These are phyloP conservation scores for Tetrao urogallus DNA, from an alignment of 2,113 vertebrate genomes.

Conservation along the genomic window DNA sequence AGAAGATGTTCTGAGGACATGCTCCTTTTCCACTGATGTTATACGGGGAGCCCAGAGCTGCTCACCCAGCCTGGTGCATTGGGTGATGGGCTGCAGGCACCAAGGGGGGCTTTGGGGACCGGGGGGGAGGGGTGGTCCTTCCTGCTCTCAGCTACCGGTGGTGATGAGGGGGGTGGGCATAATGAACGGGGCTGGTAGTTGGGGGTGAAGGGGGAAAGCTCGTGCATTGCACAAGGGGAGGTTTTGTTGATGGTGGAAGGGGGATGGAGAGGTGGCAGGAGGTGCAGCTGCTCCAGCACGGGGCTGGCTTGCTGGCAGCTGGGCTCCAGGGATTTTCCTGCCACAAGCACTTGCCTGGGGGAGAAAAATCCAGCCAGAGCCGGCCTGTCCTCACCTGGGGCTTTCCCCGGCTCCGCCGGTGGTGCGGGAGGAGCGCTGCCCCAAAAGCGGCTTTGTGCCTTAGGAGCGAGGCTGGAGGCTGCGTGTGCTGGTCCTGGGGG, in stretches of 20 bases:
- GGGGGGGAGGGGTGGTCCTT: no score
- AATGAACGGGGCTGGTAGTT: background rate
- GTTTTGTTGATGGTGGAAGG: background rate
- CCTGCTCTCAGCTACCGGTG: rapidly evolving
- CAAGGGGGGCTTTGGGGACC: background rate
- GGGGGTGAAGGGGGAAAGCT: background rate
- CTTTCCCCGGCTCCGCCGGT: background rate
- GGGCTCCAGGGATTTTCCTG: background rate
- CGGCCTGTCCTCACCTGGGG: background rate
- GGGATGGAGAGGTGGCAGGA: background rate
- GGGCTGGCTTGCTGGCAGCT: background rate
- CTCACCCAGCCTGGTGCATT: background rate
- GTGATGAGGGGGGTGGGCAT: background rate
- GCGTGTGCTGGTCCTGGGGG: background rate
- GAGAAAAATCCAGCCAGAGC: background rate
- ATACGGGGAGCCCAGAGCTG: background rate
- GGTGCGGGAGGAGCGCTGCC: background rate
- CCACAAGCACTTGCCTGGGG: background rate
- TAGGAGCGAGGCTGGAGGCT: rapidly evolving
- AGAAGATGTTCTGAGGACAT: constrained; percentile 49
- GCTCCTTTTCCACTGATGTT: background rate
- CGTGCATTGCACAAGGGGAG: rapidly evolving
- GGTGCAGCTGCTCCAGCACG: background rate
- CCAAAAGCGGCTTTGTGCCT: background rate
- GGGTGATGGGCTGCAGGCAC: background rate